Evolutionary conservation across 1,140 invertebrate species (phyloP).

Genomic region (Globodera rostochiensis): DNA sequence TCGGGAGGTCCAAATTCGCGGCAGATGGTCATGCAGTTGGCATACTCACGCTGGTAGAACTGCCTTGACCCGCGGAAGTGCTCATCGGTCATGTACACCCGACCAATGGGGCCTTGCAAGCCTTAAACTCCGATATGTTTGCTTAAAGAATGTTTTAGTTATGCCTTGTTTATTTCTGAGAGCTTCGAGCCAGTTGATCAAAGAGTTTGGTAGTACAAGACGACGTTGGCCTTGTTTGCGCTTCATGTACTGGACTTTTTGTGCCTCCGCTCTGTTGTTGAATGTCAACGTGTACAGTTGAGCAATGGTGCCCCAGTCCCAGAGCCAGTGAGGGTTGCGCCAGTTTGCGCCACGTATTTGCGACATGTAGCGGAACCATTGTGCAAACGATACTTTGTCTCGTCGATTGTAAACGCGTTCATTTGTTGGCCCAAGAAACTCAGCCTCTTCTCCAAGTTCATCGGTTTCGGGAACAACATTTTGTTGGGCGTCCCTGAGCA

Average conservation of each 20-base stretch:
- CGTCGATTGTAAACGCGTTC: not conserved
- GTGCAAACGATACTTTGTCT: not conserved
- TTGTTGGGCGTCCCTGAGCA: not conserved
- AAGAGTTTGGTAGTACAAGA: not conserved
- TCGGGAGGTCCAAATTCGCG: not conserved
- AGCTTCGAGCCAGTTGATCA: not conserved
- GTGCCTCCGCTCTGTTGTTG: not conserved
- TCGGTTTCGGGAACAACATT: not conserved
- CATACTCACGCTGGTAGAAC: not conserved
- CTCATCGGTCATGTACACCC: not conserved
- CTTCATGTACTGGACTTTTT: slow-evolving; percentile 16
- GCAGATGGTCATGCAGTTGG: not conserved
- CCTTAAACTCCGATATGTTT: no score
- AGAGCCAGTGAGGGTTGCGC: not conserved
- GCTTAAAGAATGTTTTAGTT: no score
- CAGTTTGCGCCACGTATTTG: not conserved
- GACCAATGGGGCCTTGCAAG: not conserved
- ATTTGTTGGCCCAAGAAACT: not conserved
- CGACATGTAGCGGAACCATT: not conserved
- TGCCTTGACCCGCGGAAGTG: not conserved
- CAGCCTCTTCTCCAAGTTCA: not conserved
- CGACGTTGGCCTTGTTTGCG: not conserved
- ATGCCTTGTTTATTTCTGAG: not conserved
- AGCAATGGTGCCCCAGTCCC: not conserved
- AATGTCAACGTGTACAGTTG: not conserved